Percentiles rank a stretch among this genome's conserved stretches.
Conservation (phyloP, 2,888 invertebrate genomes). For the Flabesymbios commensalis region DNA sequence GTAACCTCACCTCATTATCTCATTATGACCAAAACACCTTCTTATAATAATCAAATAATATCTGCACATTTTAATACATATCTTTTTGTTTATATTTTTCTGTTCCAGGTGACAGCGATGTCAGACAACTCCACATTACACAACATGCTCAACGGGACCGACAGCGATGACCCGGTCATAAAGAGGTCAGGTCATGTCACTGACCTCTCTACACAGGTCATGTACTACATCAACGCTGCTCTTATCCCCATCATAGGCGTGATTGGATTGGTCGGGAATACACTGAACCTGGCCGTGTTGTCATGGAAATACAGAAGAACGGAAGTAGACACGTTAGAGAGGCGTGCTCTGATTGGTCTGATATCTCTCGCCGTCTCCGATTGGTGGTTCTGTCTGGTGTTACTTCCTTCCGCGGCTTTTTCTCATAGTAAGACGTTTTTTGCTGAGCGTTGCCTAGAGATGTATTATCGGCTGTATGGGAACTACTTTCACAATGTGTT, state of each 20-base stretch:
- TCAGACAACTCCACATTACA: too few relatives aligned
- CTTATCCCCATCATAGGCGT: conserved; percentile 48
- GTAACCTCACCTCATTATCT: too few relatives aligned
- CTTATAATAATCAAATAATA: too few relatives aligned
- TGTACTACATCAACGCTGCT: conserved; percentile 41
- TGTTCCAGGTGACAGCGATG: too few relatives aligned
- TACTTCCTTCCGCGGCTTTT: conserved; percentile 47
- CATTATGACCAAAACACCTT: too few relatives aligned
- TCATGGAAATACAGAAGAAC: conserved; percentile 48
- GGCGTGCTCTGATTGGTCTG: conserved; percentile 54
- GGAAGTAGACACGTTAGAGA: conserved; percentile 53
- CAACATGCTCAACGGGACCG: too few relatives aligned
- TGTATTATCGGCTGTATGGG: conserved; percentile 46
- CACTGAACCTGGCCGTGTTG: conserved; percentile 50
- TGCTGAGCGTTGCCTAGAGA: conserved; percentile 34
- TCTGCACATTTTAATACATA: too few relatives aligned
- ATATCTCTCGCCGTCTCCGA: conserved; percentile 56
- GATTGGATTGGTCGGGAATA: conserved; percentile 53
- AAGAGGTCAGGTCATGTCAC: too few relatives aligned
- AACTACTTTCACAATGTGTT: conserved; percentile 54
- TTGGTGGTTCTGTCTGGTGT: conserved; percentile 54
- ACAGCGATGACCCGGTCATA: too few relatives aligned
- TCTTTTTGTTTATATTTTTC: too few relatives aligned
- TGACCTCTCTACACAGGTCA: too few relatives aligned
- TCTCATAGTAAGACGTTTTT: conserved; percentile 15